phyloP scores from a whole-genome alignment of 2,888 invertebrate species.

The Atethmia centrago region DNA sequence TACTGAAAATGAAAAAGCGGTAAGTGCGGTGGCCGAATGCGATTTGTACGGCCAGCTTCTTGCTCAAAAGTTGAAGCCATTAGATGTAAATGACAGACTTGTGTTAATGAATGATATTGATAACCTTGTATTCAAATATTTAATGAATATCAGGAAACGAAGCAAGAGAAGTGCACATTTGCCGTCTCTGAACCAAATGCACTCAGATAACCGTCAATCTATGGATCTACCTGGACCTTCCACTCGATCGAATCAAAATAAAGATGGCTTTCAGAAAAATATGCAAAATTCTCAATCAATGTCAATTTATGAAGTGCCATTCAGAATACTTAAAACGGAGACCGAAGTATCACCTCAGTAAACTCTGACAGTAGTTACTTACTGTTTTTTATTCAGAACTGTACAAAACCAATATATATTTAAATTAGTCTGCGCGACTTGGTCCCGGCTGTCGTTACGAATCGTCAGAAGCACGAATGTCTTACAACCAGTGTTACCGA shows the following conservation, averaged over 20 bases:
- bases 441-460: too few relatives aligned
- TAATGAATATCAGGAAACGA: constrained; percentile 22
- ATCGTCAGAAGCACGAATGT: too few relatives aligned
- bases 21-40: constrained; percentile 9
- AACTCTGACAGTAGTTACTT: neutral
- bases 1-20: constrained; percentile 8
- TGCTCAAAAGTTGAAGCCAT: constrained; percentile 39
- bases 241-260: neutral
- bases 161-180: neutral
- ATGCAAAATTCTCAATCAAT: neutral
- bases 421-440: neutral
- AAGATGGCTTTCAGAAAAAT: neutral
- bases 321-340: constrained; percentile 14
- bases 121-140: constrained; percentile 52
- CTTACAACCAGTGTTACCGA: too few relatives aligned
- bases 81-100: constrained; percentile 43
- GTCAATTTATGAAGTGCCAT: neutral
- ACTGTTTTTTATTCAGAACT: neutral
- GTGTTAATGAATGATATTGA: constrained; percentile 56
- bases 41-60: constrained; percentile 39
- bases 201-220: neutral
- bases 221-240: neutral
- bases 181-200: neutral
- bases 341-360: neutral
- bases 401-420: neutral